phyloP scores from a whole-genome alignment of 2,888 invertebrate species.

The Margaritifera margaritifera region DNA sequence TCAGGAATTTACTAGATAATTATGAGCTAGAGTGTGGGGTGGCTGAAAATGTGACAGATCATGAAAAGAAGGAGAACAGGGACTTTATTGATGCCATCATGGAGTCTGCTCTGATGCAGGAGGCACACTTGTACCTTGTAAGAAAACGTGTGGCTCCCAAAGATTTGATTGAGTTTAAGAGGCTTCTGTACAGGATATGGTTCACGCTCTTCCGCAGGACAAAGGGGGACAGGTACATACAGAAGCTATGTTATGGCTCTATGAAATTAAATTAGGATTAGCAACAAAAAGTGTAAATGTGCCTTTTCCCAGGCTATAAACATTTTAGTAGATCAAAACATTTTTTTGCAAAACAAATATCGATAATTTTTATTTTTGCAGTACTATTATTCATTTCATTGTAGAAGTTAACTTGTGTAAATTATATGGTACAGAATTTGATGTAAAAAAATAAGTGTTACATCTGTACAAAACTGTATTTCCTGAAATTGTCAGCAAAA shows the following conservation, averaged over 20 bases:
- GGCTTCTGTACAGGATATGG: slow-evolving; percentile 68
- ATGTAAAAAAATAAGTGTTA: no score
- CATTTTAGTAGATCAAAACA: no score
- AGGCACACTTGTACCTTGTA: slow-evolving; percentile 67
- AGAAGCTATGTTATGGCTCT: not conserved
- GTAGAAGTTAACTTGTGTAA: no score
- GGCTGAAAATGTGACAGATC: slow-evolving; percentile 64
- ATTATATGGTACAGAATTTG: no score
- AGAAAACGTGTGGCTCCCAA: slow-evolving; percentile 56
- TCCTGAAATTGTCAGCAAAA: no score
- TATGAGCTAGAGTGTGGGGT: slow-evolving; percentile 67
- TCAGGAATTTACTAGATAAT: slow-evolving; percentile 69
- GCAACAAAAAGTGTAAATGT: no score
- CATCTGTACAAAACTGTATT: no score
- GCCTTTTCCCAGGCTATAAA: no score
- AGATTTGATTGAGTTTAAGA: slow-evolving; percentile 62
- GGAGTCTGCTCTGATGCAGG: slow-evolving; percentile 70
- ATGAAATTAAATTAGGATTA: no score
- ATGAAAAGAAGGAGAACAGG: slow-evolving; percentile 67
- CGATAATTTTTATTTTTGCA: no score
- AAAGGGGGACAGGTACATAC: slow-evolving; percentile 57
- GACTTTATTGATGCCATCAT: slow-evolving; percentile 67
- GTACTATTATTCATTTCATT: no score
- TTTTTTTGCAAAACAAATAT: no score
- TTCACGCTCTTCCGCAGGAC: slow-evolving; percentile 67